Conservation (phyloP, 2,888 invertebrate genomes). For the Chaitophorus viminalis region DNA sequence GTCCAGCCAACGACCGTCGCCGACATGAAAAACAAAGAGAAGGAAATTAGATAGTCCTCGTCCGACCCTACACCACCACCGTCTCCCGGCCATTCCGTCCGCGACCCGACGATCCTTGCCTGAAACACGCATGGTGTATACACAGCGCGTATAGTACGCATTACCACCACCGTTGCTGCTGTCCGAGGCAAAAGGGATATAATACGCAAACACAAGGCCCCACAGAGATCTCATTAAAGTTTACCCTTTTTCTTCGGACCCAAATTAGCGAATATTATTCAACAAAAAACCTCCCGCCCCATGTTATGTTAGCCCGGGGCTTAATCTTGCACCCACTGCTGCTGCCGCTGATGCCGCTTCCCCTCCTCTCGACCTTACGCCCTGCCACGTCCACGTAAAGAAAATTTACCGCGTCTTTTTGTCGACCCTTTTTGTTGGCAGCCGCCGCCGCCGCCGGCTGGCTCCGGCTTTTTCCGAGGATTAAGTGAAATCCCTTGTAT, state of each 20-base stretch:
- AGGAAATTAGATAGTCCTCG: constrained; percentile 61
- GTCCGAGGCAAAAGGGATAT: constrained; percentile 52
- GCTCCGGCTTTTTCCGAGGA: constrained; percentile 51
- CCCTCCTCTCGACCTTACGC: background rate
- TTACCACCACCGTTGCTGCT: background rate
- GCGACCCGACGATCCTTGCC: constrained; percentile 20
- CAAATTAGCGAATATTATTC: constrained; percentile 62
- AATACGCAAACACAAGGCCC: constrained; percentile 55
- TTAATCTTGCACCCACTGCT: constrained; percentile 48
- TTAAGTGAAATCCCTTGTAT: constrained; percentile 62
- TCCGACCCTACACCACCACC: constrained; percentile 4
- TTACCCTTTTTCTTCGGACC: constrained; percentile 62
- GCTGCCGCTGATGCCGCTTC: background rate
- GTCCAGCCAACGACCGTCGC: constrained; percentile 36
- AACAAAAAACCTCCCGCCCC: constrained; percentile 52
- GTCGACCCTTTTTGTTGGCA: constrained; percentile 39
- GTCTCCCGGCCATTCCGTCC: background rate
- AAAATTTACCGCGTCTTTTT: constrained; percentile 61
- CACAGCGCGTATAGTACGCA: background rate
- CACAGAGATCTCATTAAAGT: constrained; percentile 62
- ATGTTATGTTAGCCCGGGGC: constrained; percentile 42
- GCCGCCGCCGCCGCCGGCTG: constrained; percentile 15
- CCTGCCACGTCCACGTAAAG: constrained; percentile 2
- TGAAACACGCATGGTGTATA: background rate
- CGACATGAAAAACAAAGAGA: constrained; percentile 61